Evolutionary conservation across 2,888 invertebrate species (phyloP).

Genomic region (Eupithecia dodoneata): DNA sequence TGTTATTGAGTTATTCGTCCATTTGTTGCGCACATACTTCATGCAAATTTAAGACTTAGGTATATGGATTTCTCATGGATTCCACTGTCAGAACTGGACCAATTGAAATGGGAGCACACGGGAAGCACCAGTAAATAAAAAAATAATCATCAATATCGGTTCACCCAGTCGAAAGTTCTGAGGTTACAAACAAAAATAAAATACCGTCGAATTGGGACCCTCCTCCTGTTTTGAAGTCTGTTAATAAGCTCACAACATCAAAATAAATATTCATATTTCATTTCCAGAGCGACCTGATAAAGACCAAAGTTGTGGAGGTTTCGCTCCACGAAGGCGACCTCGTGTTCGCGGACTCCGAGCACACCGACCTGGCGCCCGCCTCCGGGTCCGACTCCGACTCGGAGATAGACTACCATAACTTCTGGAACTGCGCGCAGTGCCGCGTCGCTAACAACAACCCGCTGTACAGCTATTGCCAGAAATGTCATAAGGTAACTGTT

Average conservation of each 20-base stretch:
- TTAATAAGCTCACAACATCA: not conserved
- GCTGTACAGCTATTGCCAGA: constrained; percentile 87
- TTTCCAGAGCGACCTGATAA: constrained; percentile 75
- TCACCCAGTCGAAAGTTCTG: too few species aligned
- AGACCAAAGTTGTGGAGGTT: constrained; percentile 72
- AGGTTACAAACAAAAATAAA: too few species aligned
- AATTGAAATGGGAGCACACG: too few species aligned
- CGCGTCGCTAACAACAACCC: constrained; percentile 86
- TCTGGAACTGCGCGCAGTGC: constrained; percentile 87
- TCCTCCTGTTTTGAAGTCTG: too few species aligned
- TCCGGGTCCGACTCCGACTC: constrained; percentile 50
- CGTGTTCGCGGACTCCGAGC: constrained; percentile 76
- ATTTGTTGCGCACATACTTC: too few species aligned
- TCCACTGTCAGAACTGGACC: too few species aligned
- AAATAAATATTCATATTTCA: not conserved
- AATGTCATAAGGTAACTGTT: constrained; percentile 86
- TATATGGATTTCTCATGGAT: too few species aligned
- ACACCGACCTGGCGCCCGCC: constrained; percentile 55
- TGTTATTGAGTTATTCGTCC: too few species aligned
- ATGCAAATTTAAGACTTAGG: too few species aligned
- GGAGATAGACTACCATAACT: constrained; percentile 82
- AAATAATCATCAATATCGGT: too few species aligned
- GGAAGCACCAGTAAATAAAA: too few species aligned
- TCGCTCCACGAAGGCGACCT: constrained; percentile 68
- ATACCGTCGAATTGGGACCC: too few species aligned